A percentile compares a stretch with the other conserved stretches of the same genome.
Conservation (phyloP, 2,113 vertebrate species). For the Centropristis striata region DNA sequence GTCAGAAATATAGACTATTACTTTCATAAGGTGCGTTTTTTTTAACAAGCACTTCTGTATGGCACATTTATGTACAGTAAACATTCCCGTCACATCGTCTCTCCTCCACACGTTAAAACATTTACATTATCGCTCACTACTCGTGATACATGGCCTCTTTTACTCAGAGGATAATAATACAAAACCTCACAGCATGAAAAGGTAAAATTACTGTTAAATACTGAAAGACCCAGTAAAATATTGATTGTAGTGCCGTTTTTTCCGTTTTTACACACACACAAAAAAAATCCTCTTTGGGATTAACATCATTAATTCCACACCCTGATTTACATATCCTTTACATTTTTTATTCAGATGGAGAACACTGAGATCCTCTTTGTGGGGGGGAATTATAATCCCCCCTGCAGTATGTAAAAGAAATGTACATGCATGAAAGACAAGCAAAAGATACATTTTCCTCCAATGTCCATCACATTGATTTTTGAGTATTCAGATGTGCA, state of each 20-base stretch:
- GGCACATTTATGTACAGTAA: constrained; percentile 78
- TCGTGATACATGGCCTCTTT: constrained; percentile 54
- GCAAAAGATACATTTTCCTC: constrained; percentile 72
- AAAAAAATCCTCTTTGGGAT: constrained; percentile 71
- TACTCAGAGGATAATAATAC: constrained; percentile 63
- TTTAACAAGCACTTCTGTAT: constrained; percentile 56
- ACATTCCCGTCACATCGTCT: constrained; percentile 52
- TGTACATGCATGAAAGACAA: constrained; percentile 82
- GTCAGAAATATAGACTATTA: constrained; percentile 60
- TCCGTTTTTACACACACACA: too few species aligned
- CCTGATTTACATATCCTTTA: constrained; percentile 35
- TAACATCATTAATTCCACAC: constrained; percentile 31
- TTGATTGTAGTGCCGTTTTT: constrained; percentile 23
- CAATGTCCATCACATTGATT: constrained; percentile 54
- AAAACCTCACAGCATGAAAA: constrained; percentile 68
- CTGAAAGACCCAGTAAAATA: constrained; percentile 64
- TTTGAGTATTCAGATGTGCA: constrained; percentile 31
- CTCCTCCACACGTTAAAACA: constrained; percentile 26
- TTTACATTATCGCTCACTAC: constrained; percentile 54
- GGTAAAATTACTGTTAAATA: constrained; percentile 48
- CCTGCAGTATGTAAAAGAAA: constrained; percentile 54
- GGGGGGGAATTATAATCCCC: constrained; percentile 33
- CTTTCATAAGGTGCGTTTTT: constrained; percentile 65
- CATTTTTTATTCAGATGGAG: constrained; percentile 31
- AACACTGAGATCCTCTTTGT: constrained; percentile 30